Evolutionary conservation across 35 echinoderm and acorn worm species (phyloP).

Genomic region (Ophiothrix spiculata): DNA sequence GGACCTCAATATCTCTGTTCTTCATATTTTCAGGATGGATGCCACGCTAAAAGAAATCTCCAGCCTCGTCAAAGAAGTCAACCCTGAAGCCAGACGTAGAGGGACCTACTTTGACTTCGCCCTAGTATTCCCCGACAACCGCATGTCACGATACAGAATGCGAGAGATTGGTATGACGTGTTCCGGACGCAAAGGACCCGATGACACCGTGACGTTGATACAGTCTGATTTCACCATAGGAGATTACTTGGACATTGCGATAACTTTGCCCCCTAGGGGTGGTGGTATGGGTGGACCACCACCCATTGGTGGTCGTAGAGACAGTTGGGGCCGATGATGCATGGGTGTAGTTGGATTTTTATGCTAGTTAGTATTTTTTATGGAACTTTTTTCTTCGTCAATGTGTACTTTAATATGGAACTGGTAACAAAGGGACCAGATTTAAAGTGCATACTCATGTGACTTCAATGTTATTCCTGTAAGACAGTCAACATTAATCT

Average conservation of each 20-base stretch:
- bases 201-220: conserved; percentile 71
- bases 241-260: conserved; percentile 95
- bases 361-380: background rate
- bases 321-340: conserved; percentile 37
- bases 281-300: background rate
- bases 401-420: no score
- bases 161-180: conserved; percentile 97
- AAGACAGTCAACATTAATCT: no score
- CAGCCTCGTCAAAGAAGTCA: conserved; percentile 94
- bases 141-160: conserved; percentile 63
- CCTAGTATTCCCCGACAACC: conserved; percentile 66
- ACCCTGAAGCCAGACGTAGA: conserved; percentile 82
- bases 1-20: no score
- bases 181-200: conserved; percentile 89
- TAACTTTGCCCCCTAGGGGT: conserved; percentile 80
- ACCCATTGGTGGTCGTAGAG: conserved; percentile 17
- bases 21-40: conserved; percentile 67
- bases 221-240: conserved; percentile 81
- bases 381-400: no score
- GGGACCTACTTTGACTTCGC: conserved; percentile 97
- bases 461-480: no score
- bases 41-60: conserved; percentile 88
- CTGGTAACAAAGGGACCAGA: no score
- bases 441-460: no score
- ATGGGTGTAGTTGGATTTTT: background rate